Evolutionary conservation across 2,113 vertebrate species (phyloP), one percentile per base, ranked within the genome.

Genomic region (Crotalus tigris): DNA sequence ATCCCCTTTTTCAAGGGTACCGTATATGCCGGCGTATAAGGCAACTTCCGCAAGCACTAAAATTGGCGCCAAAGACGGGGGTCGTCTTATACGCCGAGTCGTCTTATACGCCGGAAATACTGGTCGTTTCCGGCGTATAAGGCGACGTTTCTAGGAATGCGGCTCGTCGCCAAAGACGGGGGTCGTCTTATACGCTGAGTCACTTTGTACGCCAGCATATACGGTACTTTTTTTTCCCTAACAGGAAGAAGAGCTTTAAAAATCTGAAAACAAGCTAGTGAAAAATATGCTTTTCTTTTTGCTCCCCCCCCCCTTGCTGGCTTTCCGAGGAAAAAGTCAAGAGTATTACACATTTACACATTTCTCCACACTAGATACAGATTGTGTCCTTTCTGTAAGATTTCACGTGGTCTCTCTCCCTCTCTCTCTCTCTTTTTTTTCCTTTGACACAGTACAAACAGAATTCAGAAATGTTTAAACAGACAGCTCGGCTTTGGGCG

Each of bases 391-490:
- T 81, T 39, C 69, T 17, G 0, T 1, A 21, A 19, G 90, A 75
- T 88, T 95, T 95, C 88, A 95, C 0, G 49, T 51, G 8, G 8
- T 51, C 49, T 51, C 0, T 51, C 1, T 10, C 1, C 1, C 49
- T 51, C 49, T 10, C 49, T 51, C 8, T 51, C 0, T 49, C 7
- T 49, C 1, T n/a, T 21, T 58, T 94, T 51, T 23, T 17, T 19
- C 75, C 85, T 86, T 90, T 87, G 75, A 86, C 95, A n/a, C 96
- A 99, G 99, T 99, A 99, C 97, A 99, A 99, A 98, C 99, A 99
- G 98, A 99, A 99, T 96, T 98, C 98, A 96, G 99, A 99, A 97
- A 99, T 99, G 99, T 99, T 99, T 97, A 99, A 99, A 98, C 99
- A 99, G 97, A 99, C 99, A 88, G 99, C 99, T 92, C 98, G 98